Base-by-base conservation (phyloP, 2,888 invertebrate species). In the Strigamia maritima region DNA sequence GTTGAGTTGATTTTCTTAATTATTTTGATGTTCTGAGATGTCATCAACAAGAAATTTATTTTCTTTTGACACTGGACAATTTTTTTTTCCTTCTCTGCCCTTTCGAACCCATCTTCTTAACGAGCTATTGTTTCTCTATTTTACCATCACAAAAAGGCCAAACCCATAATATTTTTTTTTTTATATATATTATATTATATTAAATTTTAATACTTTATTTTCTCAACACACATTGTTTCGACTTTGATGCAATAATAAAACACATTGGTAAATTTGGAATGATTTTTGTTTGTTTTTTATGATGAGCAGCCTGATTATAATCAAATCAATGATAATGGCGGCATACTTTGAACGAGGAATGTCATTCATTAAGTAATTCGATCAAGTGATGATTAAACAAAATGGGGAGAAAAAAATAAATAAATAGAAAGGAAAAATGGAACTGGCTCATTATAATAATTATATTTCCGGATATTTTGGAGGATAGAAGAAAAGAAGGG, bases 341-440 rank as follows among this genome's bases (percentile, higher is more conserved):
- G 49, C 49, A n/a, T 49, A 49, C 49, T 49, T 49, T 49, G 49
- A 49, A n/a, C 2, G 49, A 16, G 49, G 49, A 49, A 49, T 49
- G 49, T n/a, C 49, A 49, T 49, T 49, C 49, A 49, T 49, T 49
- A 49, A 19, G 49, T 49, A 49, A 49, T 49, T 49, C 49, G 49
- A 49, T 49, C 49, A 49, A 49, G 49, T 49, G 49, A 49, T 49
- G 49, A 49, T 49, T 49, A 49, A 49, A n/a, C 49, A 49, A 49
- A 49, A 19, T n/a, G 16, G 31, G 31, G 31, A 31, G 6, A 49
- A 49, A 49, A 49, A 49, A n/a, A n/a, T 49, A 49, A 49, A 49
- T 49, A 49, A 49, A 49, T n/a, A 49, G 49, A 49, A 44, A n/a
- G n/a, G 49, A 49, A 49, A 49, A 49, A 19, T 19, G 49, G n/a